phyloP scores from a whole-genome alignment of 2,113 vertebrate species.

The pig (Sus scrofa) region DNA sequence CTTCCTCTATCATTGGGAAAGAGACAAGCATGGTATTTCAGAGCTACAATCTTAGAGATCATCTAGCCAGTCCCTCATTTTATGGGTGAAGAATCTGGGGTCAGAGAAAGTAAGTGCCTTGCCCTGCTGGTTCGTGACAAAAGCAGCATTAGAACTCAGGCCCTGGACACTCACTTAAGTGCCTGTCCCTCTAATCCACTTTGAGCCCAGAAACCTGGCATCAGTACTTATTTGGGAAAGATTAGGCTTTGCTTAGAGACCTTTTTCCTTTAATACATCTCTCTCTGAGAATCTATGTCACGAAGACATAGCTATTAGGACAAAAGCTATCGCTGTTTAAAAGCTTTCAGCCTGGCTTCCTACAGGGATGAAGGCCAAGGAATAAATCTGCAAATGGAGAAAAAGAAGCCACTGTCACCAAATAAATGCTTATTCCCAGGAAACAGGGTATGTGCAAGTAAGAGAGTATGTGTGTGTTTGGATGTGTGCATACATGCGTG shows the following conservation, averaged over 20 bases:
- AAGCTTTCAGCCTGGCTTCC: not conserved
- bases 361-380: not conserved
- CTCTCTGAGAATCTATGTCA: not conserved
- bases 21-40: not conserved
- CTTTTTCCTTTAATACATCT: not conserved
- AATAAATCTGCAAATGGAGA: not conserved
- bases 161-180: not conserved
- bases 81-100: not conserved
- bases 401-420: not conserved
- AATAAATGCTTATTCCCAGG: not conserved
- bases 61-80: not conserved
- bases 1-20: not conserved
- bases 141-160: not conserved
- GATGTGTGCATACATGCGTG: not conserved
- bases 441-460: not conserved
- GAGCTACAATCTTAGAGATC: not conserved
- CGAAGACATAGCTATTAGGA: not conserved
- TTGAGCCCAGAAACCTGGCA: not conserved
- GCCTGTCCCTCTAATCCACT: not conserved
- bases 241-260: not conserved
- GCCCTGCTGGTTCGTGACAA: not conserved
- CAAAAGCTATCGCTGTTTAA: not conserved
- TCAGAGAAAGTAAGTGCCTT: not conserved
- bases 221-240: not conserved
- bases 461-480: not conserved